Base-by-base conservation (phyloP, 2,888 invertebrate species). In the Tetrapedia diversipes region DNA sequence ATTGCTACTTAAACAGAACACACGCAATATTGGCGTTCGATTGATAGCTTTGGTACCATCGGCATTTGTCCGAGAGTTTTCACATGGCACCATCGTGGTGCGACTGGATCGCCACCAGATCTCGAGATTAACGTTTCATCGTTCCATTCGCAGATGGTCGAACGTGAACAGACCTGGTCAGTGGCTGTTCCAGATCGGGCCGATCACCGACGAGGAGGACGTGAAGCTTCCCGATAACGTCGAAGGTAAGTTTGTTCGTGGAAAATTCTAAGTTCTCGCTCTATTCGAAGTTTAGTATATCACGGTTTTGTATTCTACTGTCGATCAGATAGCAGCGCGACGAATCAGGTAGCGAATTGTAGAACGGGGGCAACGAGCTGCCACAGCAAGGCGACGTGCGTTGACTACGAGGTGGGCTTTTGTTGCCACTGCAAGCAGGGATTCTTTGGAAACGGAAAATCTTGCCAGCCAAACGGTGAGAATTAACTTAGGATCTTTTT, bases 371-470 rank as follows among this genome's bases (percentile, higher is more conserved):
- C 95, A 8, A 94, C 95, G 47, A 94, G 94, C 51, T 99, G 98
- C 89, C 97, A 98, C 89, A 94, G 94, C 51, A 94, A 96, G 86
- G 97, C 98, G 0, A 93, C 93, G 65, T 99, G 98, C 90, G 92
- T 95, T 7, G 98, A 99, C 91, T 96, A 95, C 87, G 93, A 94
- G 60, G 93, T 94, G 39, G 98, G 98, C 10, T 98, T 96, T 90
- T 99, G 99, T 89, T 99, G 99, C 90, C 93, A 94, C 79, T 99
- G 99, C 90, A 93, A 94, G 43, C 92, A 94, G n/a, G 96, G 96
- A 7, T 97, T 93, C 92, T 98, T 97, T 89, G 99, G 99, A 77
- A 99, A 99, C 90, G 99, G 99, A 65, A 95, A 95, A 90, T 95
- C 95, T 63, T 99, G 99, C 89, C 94, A 99, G 72, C 95, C 95